Percentiles rank a stretch among this genome's conserved stretches.
These are phyloP conservation scores for Onychomys arenicola DNA, from an alignment of 2,797 vertebrate genomes.

Conservation along the genomic window DNA sequence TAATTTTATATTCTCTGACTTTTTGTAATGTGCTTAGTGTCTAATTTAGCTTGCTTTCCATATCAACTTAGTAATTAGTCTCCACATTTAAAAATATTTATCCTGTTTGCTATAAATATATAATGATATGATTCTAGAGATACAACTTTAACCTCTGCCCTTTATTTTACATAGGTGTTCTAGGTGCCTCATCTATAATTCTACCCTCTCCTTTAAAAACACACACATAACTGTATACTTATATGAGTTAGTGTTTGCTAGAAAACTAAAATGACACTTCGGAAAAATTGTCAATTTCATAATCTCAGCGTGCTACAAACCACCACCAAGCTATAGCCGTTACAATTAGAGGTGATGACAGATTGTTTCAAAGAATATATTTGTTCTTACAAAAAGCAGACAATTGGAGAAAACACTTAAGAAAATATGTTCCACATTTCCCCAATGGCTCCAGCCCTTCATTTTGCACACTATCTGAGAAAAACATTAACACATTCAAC, in stretches of 20 bases:
- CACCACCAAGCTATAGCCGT: background rate
- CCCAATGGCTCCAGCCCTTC: background rate
- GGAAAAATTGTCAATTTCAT: background rate
- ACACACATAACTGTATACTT: too few relatives aligned
- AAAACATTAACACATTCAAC: conserved; percentile 46
- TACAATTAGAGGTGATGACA: conserved; percentile 74
- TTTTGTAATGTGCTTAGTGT: background rate
- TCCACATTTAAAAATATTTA: background rate
- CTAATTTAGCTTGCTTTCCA: background rate
- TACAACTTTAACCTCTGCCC: background rate
- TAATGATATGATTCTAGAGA: background rate
- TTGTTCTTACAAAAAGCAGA: conserved; percentile 57
- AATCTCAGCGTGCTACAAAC: conserved; percentile 5
- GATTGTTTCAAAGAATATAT: conserved; percentile 21
- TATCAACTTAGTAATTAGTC: background rate
- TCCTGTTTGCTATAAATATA: background rate
- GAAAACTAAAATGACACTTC: conserved; percentile 62
- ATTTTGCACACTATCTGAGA: conserved; percentile 13
- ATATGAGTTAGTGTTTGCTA: background rate
- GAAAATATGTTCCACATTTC: background rate
- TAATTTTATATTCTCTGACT: background rate
- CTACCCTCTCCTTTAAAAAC: background rate
- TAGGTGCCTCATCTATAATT: background rate
- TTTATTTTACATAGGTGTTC: background rate
- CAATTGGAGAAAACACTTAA: conserved; percentile 34